Evolutionary conservation across 2,888 invertebrate genomes (phyloP), one percentile per base, ranked within the genome.

Genomic region (Deroplatys truncata): DNA sequence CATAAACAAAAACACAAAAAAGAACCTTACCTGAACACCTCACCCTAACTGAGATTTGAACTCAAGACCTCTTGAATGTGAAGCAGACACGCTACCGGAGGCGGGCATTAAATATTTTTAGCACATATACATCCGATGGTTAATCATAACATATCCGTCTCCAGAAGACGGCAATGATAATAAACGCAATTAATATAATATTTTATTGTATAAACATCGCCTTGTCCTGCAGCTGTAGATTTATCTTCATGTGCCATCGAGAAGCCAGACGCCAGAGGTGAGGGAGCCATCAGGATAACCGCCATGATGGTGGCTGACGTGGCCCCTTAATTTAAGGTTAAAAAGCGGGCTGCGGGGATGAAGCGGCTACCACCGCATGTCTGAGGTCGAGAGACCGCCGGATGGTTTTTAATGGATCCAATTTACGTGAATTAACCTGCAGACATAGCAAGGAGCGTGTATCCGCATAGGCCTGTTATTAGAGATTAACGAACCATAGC

Each of bases 351-450:
- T 82, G 82, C 35, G 49, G 56, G 31, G 35, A 35, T 29, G 82
- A 29, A 31, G 28, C 82, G 20, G 35, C 35, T 82, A 31, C 31
- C 28, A 25, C 82, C 82, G 87, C 35, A 87, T 87, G 87, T 82
- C 28, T 87, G 49, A 85, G 31, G 35, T 43, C 35, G 82, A 72
- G 72, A n/a, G 87, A 31, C 82, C n/a, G 87, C 82, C 31, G 87
- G 87, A 87, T 87, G 87, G 87, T 28, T 87, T 20, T 35, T 86
- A 85, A 89, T 89, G 86, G 89, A 89, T 86, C 84, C 89, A 89
- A 86, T 89, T 89, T 84, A 86, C 28, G 35, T 28, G 86, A 86
- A 89, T 89, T 89, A 89, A 89, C 89, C 89, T 89, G 89, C 31
- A 35, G 82, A 82, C 82, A 35, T 29, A 87, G 56, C 20, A 72